Conservation (phyloP, 2,888 invertebrate genomes). For the Lissonota sp. region DNA sequence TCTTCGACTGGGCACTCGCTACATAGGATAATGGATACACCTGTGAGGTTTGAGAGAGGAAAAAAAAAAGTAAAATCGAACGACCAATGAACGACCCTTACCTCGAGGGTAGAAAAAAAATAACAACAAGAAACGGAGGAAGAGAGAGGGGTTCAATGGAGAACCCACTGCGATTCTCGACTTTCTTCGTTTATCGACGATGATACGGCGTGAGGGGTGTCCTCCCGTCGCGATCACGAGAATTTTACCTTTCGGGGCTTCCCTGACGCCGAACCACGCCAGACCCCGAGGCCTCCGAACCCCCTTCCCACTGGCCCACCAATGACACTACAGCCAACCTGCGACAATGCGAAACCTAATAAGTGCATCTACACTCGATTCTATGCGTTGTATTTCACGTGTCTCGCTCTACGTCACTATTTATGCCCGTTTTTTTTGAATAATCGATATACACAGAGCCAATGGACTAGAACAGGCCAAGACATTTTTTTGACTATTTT, state of each 20-base stretch:
- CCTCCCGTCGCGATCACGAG: slow-evolving; percentile 32
- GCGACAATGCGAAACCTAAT: slow-evolving; percentile 51
- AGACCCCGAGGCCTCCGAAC: neutral
- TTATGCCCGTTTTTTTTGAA: slow-evolving; percentile 42
- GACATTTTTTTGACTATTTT: no score
- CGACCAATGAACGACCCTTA: slow-evolving; percentile 40
- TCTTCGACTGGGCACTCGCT: slow-evolving; percentile 29
- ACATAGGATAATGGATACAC: slow-evolving; percentile 61
- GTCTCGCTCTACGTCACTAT: slow-evolving; percentile 11
- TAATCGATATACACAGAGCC: slow-evolving; percentile 27
- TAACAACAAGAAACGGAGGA: slow-evolving; percentile 32
- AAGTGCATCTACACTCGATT: slow-evolving; percentile 36
- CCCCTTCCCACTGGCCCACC: slow-evolving; percentile 18
- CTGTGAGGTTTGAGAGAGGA: slow-evolving; percentile 48
- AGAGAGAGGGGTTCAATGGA: slow-evolving; percentile 35
- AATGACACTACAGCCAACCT: slow-evolving; percentile 44
- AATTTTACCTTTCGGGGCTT: slow-evolving; percentile 52
- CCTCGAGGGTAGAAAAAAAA: neutral
- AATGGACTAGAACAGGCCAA: no score
- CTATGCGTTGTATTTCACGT: slow-evolving; percentile 9
- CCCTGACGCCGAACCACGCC: slow-evolving; percentile 41
- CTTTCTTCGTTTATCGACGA: slow-evolving; percentile 48
- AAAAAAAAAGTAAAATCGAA: slow-evolving; percentile 39
- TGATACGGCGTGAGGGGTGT: slow-evolving; percentile 11
- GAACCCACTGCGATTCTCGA: neutral